Percentiles rank a stretch among this genome's conserved stretches.
These are phyloP conservation scores for Pristionchus fissidentatus DNA, from an alignment of 2,888 invertebrate species.

Conservation along the genomic window DNA sequence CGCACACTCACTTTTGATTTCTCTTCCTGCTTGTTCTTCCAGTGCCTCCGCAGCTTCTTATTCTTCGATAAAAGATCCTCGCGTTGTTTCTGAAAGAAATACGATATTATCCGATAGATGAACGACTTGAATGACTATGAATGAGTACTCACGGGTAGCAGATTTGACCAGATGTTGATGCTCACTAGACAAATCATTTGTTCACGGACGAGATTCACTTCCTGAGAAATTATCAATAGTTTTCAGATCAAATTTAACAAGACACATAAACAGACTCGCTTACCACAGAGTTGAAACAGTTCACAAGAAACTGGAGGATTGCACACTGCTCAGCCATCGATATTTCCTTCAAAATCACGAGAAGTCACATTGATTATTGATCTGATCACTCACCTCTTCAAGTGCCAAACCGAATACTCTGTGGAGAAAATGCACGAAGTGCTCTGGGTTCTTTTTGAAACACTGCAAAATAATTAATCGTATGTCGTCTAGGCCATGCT, in stretches of 20 bases:
- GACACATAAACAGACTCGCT: slow-evolving; percentile 54
- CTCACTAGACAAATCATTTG: slow-evolving; percentile 92
- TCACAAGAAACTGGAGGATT: slow-evolving; percentile 91
- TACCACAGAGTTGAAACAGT: slow-evolving; percentile 94
- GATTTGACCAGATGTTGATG: slow-evolving; percentile 90
- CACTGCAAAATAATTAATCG: slow-evolving; percentile 54
- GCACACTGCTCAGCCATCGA: slow-evolving; percentile 85
- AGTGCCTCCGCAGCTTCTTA: slow-evolving; percentile 56
- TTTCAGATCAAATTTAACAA: no score
- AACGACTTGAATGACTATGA: background rate
- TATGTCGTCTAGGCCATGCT: slow-evolving; percentile 5
- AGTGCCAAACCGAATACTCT: slow-evolving; percentile 80
- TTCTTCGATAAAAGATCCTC: slow-evolving; percentile 40
- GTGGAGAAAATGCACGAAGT: slow-evolving; percentile 77
- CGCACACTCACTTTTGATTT: slow-evolving; percentile 18
- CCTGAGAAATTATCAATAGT: no score
- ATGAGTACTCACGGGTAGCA: slow-evolving; percentile 82
- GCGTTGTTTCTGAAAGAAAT: slow-evolving; percentile 30
- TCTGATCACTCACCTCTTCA: slow-evolving; percentile 56
- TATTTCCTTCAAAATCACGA: background rate
- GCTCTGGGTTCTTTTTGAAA: slow-evolving; percentile 64
- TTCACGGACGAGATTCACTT: slow-evolving; percentile 91
- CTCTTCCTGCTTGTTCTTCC: slow-evolving; percentile 52
- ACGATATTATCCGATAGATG: background rate
- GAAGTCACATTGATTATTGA: background rate